A percentile compares a stretch with the other conserved stretches of the same genome.
These are phyloP conservation scores for Saccostrea glomerata DNA, from an alignment of 1,140 invertebrate genomes.

Conservation along the genomic window DNA sequence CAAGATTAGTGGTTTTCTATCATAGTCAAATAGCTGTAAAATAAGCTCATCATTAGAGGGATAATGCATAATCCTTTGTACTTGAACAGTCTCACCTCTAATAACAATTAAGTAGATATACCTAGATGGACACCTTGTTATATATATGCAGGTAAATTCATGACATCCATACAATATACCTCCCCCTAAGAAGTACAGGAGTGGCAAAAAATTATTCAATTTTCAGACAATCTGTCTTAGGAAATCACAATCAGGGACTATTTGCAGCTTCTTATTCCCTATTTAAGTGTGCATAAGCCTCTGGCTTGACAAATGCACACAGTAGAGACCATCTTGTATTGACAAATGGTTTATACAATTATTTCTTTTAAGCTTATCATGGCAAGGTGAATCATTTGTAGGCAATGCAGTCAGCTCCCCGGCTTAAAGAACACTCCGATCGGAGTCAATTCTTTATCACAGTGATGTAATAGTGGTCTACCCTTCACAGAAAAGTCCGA, in stretches of 20 bases:
- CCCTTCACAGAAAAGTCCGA: constrained; percentile 8
- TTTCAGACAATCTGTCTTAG: not conserved
- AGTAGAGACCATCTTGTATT: not conserved
- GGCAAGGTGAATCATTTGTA: constrained; percentile 24
- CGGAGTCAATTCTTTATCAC: constrained; percentile 21
- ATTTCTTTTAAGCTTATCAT: constrained; percentile 33
- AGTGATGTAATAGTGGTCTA: constrained; percentile 17
- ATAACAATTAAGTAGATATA: not conserved
- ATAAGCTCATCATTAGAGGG: constrained; percentile 30
- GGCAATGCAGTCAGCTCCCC: not conserved
- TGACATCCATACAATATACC: not conserved
- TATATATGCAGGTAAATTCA: not conserved
- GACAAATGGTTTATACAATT: constrained; percentile 27
- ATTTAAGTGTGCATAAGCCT: constrained; percentile 22
- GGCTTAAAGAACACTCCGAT: not conserved
- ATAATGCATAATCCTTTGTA: constrained; percentile 22
- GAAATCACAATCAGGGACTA: not conserved
- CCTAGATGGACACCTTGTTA: not conserved
- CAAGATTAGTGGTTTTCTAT: not conserved
- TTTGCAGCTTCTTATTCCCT: constrained; percentile 27
- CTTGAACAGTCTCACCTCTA: constrained; percentile 1
- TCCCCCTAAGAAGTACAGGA: not conserved
- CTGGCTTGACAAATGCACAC: constrained; percentile 7
- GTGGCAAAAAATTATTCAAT: not conserved
- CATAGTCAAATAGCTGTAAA: not conserved